Percentiles rank a stretch among this genome's conserved stretches.
Evolutionary conservation across 2,888 invertebrate species (phyloP).

Genomic region (Lobophora halterata): DNA sequence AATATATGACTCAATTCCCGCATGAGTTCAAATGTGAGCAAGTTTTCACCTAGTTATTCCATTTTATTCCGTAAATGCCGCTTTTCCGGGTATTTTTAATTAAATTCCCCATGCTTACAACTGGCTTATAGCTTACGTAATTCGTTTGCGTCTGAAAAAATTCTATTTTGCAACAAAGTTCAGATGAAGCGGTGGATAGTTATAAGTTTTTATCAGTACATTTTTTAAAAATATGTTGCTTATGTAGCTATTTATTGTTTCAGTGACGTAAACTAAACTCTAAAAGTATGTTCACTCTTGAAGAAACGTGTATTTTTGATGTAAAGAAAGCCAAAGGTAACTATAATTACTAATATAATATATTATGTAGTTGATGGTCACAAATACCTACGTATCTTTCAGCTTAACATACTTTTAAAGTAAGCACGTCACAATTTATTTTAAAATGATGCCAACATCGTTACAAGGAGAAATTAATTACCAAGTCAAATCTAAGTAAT

Average conservation of each 20-base stretch:
- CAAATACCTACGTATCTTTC: too few species aligned
- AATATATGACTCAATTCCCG: constrained; percentile 55
- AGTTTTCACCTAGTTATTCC: constrained; percentile 53
- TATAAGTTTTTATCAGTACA: too few species aligned
- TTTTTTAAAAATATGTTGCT: too few species aligned
- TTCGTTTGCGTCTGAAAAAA: constrained; percentile 11
- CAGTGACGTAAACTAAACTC: too few species aligned
- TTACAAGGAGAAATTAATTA: constrained; percentile 37
- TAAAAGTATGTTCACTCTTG: too few species aligned
- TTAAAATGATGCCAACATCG: constrained; percentile 1
- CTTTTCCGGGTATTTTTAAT: constrained; percentile 35
- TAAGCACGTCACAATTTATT: not conserved
- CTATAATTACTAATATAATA: too few species aligned
- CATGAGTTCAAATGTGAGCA: constrained; percentile 48
- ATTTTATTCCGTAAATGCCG: constrained; percentile 44
- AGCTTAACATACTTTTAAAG: too few species aligned
- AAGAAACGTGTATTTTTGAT: too few species aligned
- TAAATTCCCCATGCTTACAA: constrained; percentile 32
- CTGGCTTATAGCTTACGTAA: constrained; percentile 23
- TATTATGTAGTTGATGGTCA: too few species aligned
- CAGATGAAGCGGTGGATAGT: too few species aligned
- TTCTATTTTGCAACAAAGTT: constrained; percentile 9
- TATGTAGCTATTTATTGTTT: too few species aligned
- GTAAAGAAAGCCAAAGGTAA: too few species aligned
- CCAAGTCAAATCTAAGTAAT: constrained; percentile 46